Conservation (phyloP, 2,113 vertebrate genomes). For the Cephalopterus ornatus region DNA sequence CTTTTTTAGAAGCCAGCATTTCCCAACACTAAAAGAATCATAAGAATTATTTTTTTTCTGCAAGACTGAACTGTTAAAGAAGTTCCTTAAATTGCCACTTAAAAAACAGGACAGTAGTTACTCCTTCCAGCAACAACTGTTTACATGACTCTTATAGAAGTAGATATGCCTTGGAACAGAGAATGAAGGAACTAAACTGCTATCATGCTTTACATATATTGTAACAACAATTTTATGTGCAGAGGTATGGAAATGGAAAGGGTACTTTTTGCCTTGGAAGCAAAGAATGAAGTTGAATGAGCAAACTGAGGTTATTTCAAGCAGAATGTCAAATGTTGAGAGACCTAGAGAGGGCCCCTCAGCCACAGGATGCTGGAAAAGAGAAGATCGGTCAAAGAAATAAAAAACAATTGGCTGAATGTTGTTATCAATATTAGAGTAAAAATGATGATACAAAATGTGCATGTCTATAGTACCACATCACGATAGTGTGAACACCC, state of each 20-base stretch:
- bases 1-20: slow-evolving; percentile 3
- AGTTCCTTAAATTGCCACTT: background rate
- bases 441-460: background rate
- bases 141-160: background rate
- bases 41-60: background rate
- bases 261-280: background rate
- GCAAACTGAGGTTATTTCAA: background rate
- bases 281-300: background rate
- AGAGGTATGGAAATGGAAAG: background rate
- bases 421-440: background rate
- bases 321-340: background rate
- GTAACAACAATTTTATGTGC: background rate
- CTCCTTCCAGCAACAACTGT: background rate
- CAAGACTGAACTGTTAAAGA: background rate
- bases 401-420: background rate
- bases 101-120: background rate
- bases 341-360: background rate
- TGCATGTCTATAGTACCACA: background rate
- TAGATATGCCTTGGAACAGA: background rate
- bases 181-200: background rate
- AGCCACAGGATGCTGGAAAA: background rate
- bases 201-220: background rate
- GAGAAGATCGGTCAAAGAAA: background rate
- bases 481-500: rapidly evolving
- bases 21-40: slow-evolving; percentile 7